Conservation (phyloP, 2,797 vertebrate species). For the Phalanger gymnotis region DNA sequence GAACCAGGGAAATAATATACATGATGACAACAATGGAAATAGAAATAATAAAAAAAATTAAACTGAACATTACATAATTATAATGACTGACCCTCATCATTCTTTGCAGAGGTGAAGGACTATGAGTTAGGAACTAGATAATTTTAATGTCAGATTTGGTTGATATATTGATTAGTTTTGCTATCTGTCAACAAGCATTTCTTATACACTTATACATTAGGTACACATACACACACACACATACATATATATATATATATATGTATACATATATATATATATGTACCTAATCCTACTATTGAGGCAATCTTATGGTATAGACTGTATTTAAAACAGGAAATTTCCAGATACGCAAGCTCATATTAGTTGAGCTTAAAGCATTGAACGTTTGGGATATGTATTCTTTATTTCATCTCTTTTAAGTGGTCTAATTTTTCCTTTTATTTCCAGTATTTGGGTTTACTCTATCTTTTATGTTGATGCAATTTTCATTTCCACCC, state of each 20-base stretch:
- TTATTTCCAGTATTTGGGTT: not conserved
- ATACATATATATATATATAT: too few species aligned
- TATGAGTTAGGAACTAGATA: not conserved
- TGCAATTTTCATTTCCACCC: not conserved
- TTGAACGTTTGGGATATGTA: not conserved
- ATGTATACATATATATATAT: too few species aligned
- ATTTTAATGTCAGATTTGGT: not conserved
- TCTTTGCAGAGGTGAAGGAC: not conserved
- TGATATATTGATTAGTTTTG: not conserved
- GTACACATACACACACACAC: too few species aligned
- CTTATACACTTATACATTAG: too few species aligned
- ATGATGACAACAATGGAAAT: not conserved
- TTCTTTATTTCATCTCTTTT: not conserved
- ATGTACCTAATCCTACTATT: too few species aligned
- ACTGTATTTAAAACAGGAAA: not conserved
- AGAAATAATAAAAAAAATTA: not conserved
- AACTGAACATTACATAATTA: not conserved
- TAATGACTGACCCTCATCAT: not conserved
- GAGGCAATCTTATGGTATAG: not conserved
- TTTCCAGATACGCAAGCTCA: not conserved
- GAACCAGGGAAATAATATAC: not conserved
- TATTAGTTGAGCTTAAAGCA: not conserved
- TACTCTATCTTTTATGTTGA: not conserved
- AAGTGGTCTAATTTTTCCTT: not conserved
- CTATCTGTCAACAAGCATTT: not conserved